These are phyloP conservation scores for Oopsacas minuta DNA, from an alignment of 37 sponge, comb jelly and placozoan species.

Conservation along the genomic window DNA sequence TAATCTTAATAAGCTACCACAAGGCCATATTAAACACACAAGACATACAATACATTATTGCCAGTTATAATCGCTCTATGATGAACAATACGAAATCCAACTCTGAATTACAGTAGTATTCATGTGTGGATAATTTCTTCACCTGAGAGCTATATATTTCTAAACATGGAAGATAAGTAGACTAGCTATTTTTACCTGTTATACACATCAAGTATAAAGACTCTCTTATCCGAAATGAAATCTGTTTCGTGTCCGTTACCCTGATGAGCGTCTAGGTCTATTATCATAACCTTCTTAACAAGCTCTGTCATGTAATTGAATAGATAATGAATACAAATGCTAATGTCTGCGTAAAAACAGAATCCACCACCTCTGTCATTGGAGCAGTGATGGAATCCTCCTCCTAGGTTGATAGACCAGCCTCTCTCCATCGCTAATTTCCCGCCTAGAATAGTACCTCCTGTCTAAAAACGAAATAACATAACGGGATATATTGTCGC, in stretches of 20 bases:
- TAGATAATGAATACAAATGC: slow-evolving; percentile 30
- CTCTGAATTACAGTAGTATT: background rate
- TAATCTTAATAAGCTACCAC: background rate
- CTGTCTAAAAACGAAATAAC: too few species aligned
- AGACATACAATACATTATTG: background rate
- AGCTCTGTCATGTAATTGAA: background rate
- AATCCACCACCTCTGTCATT: slow-evolving; percentile 65
- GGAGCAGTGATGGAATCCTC: slow-evolving; percentile 82
- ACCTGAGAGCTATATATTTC: background rate
- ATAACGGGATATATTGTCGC: too few species aligned
- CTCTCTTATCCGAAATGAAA: slow-evolving; percentile 51
- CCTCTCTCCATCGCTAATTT: slow-evolving; percentile 77
- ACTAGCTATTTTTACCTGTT: slow-evolving; percentile 30
- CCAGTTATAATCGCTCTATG: background rate
- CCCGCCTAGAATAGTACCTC: slow-evolving; percentile 37
- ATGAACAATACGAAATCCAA: background rate
- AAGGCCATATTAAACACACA: background rate
- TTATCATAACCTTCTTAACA: slow-evolving; percentile 59
- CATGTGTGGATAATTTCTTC: background rate
- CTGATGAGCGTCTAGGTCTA: slow-evolving; percentile 67
- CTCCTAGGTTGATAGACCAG: slow-evolving; percentile 86
- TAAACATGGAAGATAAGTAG: background rate
- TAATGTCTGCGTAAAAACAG: slow-evolving; percentile 90
- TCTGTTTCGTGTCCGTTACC: slow-evolving; percentile 88
- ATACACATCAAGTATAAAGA: slow-evolving; percentile 73